Evolutionary conservation across 2,888 invertebrate species (phyloP).

Genomic region (Drymonia ruficornis): DNA sequence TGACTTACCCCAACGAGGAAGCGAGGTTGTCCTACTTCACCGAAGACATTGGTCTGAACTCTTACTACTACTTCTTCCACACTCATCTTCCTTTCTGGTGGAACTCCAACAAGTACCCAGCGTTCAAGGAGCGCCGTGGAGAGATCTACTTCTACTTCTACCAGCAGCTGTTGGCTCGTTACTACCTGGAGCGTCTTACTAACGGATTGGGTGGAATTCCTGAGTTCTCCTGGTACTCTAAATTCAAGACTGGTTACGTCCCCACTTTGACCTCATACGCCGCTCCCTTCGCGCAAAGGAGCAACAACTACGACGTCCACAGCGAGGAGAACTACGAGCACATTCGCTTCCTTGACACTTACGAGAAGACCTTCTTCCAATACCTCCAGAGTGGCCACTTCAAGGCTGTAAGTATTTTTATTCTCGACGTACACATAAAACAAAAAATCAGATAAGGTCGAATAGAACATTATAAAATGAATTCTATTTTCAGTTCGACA

Average conservation of each 20-base stretch:
- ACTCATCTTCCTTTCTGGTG: constrained; percentile 87
- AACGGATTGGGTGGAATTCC: constrained; percentile 86
- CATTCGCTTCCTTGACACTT: constrained; percentile 83
- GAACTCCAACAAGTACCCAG: constrained; percentile 75
- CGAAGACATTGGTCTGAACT: constrained; percentile 88
- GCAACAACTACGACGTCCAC: constrained; percentile 85
- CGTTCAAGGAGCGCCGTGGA: constrained; percentile 85
- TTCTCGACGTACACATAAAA: not conserved
- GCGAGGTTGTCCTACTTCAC: constrained; percentile 87
- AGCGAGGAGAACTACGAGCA: constrained; percentile 75
- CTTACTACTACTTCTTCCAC: constrained; percentile 88
- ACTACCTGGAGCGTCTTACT: constrained; percentile 88
- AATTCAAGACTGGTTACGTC: constrained; percentile 71
- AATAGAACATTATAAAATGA: not conserved
- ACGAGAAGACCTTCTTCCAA: constrained; percentile 82
- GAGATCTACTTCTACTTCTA: constrained; percentile 87
- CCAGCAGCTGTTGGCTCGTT: constrained; percentile 88
- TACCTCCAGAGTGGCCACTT: constrained; percentile 82
- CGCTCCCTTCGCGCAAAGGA: constrained; percentile 83
- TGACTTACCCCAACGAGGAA: constrained; percentile 82
- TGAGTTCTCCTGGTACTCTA: constrained; percentile 86
- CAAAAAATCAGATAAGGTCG: not conserved
- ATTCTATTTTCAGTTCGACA: constrained; percentile 54
- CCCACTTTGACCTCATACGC: constrained; percentile 41
- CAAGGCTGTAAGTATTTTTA: constrained; percentile 77